Evolutionary conservation across 1,140 invertebrate genomes (phyloP), one percentile per base, ranked within the genome.

Genomic region (Tribolium madens): DNA sequence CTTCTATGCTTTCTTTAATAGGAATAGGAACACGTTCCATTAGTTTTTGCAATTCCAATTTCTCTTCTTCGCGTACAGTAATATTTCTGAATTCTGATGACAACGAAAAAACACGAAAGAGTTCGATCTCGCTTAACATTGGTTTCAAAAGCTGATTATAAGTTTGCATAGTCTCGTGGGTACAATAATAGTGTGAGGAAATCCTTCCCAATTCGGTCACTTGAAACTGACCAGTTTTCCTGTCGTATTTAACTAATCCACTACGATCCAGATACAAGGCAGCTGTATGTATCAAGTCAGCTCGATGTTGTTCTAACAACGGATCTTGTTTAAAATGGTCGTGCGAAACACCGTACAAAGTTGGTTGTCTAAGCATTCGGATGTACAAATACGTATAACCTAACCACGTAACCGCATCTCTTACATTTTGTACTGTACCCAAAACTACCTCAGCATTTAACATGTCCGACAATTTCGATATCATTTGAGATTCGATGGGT

Each of bases 81-180:
- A 98, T 95, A 84, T 98, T 93, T 78, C 92, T 92, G 85, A 99
- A 99, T 85, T 99, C 97, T 0, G 94, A 92, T 0, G 97, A 98
- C n/a, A 99, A 88, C 0, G 98, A 99, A 86, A 99, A 99, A 0
- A 99, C 98, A n/a, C 98, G 89, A 85, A 99, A 99, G 2, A 99
- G 86, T 86, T 99, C 98, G 78, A 99, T 99, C 87, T 99, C 98
- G 80, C 96, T 97, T 0, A 99, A 89, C 0, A 96, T 99, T 42
- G 97, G 96, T 86, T 99, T 99, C 21, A 99, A 85, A 52, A 99
- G 88, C 85, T 99, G 96, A 88, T 99, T 99, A 86, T 99, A 99
- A 0, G 96, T 96, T 73, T 94, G 89, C 91, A 99, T 99, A 0
- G 97, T 98, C 76, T 99, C 97, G 84, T 97, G 93, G 0, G 97